Evolutionary conservation across 2,797 vertebrate genomes (phyloP), one percentile per base, ranked within the genome.

Genomic region (Xiphophorus birchmanni): DNA sequence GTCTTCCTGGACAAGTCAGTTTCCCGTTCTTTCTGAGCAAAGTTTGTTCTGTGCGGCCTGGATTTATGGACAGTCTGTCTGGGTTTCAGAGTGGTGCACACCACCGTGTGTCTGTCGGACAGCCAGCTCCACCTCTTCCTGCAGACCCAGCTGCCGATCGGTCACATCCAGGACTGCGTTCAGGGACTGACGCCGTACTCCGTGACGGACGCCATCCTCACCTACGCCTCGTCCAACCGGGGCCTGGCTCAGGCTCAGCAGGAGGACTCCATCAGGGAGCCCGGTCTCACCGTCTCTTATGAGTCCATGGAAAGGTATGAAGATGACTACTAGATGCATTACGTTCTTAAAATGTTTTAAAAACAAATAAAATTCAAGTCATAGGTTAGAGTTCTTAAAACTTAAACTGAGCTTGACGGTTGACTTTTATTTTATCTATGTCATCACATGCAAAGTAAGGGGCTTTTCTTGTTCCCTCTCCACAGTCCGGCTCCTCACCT

Each of bases 101-200:
- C 96, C 77, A 98, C 97, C 0, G 97, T 99, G 2, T 97, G 98
- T n/a, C 96, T 99, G 90, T 99, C 98, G 0, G 98, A 99, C 96
- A 99, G 98, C 93, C 97, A 97, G 87, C 95, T 99, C 72, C 98
- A 99, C 95, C 97, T 99, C 80, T 99, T 99, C 94, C 96, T 99
- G 91, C 98, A 99, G 96, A 99, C 97, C 35, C 98, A 99, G 94
- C 97, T 99, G 83, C 96, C 98, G 0, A 90, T 98, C 1, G 93
- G 96, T 0, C 97, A 98, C 95, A 99, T 99, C 52, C 95, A 96
- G 94, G 97, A 97, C 60, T 99, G 98, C 0, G 97, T 99, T 42
- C 97, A 97, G 78, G 98, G 98, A 81, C 97, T 92, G 88, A 97
- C 97, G 23, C 82, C 96, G 0, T 95, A 95, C 95, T 95, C 96